Conservation (phyloP, 2,797 vertebrate species). For the Hoplostethus atlanticus region DNA sequence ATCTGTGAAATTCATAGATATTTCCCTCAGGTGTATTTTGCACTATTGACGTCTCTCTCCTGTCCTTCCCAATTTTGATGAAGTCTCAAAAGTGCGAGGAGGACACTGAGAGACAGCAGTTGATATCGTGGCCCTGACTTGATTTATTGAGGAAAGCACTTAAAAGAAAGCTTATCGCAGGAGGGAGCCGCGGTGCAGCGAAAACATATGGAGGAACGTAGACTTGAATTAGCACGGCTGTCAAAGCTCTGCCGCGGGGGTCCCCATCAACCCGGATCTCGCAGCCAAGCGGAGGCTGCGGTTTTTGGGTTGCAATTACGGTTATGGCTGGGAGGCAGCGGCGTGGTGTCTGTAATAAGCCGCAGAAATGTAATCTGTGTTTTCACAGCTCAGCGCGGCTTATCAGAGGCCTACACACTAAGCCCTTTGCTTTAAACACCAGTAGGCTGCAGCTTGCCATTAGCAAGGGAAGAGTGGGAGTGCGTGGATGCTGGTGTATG, state of each 20-base stretch:
- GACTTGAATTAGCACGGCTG: conserved; percentile 80
- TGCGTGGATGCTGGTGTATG: conserved; percentile 40
- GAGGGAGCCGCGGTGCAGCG: conserved; percentile 32
- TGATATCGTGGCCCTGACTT: conserved; percentile 38
- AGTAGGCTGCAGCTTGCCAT: conserved; percentile 69
- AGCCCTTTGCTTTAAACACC: conserved; percentile 77
- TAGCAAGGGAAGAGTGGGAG: conserved; percentile 66
- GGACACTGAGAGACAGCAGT: conserved; percentile 38
- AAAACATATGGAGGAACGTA: conserved; percentile 53
- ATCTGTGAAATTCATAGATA: conserved; percentile 1
- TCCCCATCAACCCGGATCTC: conserved; percentile 71
- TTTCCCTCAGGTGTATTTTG: conserved; percentile 18
- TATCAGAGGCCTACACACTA: conserved; percentile 81
- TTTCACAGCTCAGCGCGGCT: conserved; percentile 85
- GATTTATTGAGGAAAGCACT: conserved; percentile 51
- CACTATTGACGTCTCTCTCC: background rate
- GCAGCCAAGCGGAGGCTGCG: conserved; percentile 68
- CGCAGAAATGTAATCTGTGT: conserved; percentile 85
- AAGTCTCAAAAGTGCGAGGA: conserved; percentile 38
- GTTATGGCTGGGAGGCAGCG: conserved; percentile 69
- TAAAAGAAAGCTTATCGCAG: conserved; percentile 62
- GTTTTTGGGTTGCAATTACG: conserved; percentile 72
- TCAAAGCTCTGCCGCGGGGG: conserved; percentile 69
- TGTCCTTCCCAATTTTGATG: conserved; percentile 27
- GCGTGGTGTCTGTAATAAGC: conserved; percentile 74